Evolutionary conservation across 2,888 invertebrate species (phyloP), one percentile per base, ranked within the genome.

Genomic region (Polymixis lichenea): DNA sequence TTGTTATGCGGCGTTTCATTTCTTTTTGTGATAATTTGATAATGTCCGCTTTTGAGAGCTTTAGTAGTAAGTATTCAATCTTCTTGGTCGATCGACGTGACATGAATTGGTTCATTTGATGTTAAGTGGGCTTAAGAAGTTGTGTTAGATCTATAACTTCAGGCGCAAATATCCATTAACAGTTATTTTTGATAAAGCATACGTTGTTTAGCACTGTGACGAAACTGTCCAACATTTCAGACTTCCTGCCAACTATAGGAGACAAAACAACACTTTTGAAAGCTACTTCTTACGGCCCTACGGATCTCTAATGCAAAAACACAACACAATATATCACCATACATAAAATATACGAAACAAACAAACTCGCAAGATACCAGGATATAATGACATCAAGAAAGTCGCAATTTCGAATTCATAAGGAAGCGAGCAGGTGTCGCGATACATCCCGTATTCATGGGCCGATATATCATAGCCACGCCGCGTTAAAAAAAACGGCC

Each of bases 371-470:
- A 83, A 82, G 83, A 82, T 87, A 90, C 90, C 88, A 91, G 91
- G 90, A 88, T 89, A 90, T 93, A 93, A 93, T 93, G 93, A 93
- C 92, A 90, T 91, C 92, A 91, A 88, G 90, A 88, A 91, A 92
- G 92, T 91, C 92, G 93, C 93, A 93, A 95, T 95, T 94, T 93
- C 90, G 92, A 94, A 95, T 95, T 94, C 95, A 95, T 95, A 95
- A 95, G 94, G 91, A 92, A 91, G 92, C 92, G 89, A 91, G 93
- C 95, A 95, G 95, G 95, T 95, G 95, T 95, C 94, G 93, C 94
- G 90, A 91, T 91, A 92, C 95, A 96, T 96, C 94, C 91, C 93
- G 95, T 95, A 96, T 96, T 96, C 96, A 96, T 96, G 92, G 94
- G 88, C 94, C 94, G 93, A 96, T 96, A 96, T 95, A 96, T 96